Evolutionary conservation across 1,140 invertebrate genomes (phyloP).

Genomic region (Pseudomyrmex concolor): DNA sequence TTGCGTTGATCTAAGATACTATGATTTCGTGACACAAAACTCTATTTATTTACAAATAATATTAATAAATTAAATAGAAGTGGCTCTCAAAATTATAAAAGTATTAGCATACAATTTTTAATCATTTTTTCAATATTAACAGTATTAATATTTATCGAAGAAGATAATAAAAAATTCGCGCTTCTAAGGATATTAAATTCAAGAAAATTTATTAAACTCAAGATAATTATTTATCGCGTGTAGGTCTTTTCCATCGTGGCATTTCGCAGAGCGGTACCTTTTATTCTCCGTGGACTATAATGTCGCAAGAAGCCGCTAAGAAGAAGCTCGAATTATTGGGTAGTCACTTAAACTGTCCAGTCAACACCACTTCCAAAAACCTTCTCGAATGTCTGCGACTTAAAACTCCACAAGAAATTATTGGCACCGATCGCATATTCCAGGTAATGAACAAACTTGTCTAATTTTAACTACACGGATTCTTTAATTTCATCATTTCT

Average conservation of each 20-base stretch:
- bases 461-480: background rate
- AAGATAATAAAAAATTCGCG: too few relatives aligned
- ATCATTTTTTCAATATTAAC: too few relatives aligned
- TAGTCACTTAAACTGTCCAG: constrained; percentile 85
- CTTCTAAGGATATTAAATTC: too few relatives aligned
- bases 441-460: constrained; percentile 83
- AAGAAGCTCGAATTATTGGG: constrained; percentile 88
- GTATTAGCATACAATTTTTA: too few relatives aligned
- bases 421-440: constrained; percentile 87
- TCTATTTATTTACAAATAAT: too few relatives aligned
- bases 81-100: too few relatives aligned
- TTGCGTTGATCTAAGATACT: too few relatives aligned
- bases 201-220: too few relatives aligned
- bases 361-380: constrained; percentile 82
- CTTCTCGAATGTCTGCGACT: constrained; percentile 87
- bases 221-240: background rate
- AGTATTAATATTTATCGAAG: too few relatives aligned
- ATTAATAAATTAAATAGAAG: too few relatives aligned
- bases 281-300: constrained; percentile 91
- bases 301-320: constrained; percentile 87
- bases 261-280: constrained; percentile 93
- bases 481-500: too few relatives aligned
- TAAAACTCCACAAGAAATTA: constrained; percentile 87
- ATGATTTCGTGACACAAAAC: too few relatives aligned
- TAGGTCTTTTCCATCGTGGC: constrained; percentile 90